Base-by-base conservation (phyloP, 2,113 vertebrate genomes). In the Nycticebus coucang region DNA sequence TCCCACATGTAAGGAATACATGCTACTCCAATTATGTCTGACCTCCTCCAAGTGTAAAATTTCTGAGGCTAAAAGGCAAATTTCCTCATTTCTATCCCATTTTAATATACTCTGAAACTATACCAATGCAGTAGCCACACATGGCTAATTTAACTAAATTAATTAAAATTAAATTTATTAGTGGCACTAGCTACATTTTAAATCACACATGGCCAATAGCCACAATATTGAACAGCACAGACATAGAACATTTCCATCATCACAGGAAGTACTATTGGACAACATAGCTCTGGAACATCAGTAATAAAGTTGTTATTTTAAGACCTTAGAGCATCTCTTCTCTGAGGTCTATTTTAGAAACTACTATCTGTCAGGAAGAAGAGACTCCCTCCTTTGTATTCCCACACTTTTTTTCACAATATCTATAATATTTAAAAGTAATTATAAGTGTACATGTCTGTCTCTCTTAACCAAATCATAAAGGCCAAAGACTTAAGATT, bases 1-100 rank as follows among this genome's bases (percentile, higher is more conserved):
- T 45, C 28, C 50, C 78, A 53, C 77, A 66, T 30, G 69, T 0
- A 62, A 62, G 24, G 26, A n/a, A 94, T 21, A 89, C 4, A 41
- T 14, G 0, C 71, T 78, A 89, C 7, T 72, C 37, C n/a, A 92
- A 22, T 60, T 66, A 81, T 74, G 37, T 74, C 41, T 62, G 89
- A 87, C 30, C 26, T 57, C 57, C 57, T 86, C 37, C 69, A 79
- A 89, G 87, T 30, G 60, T 78, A 82, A 75, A 91, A 55, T 86
- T 92, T 89, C 77, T 89, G 15, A 19, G 28, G 59, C 45, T 94
- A 1, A 71, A 92, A 81, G 7, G 69, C 21, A 94, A 94, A 83
- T 83, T 90, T 79, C 59, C 21, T 87, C 81, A 83, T 82, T 91
- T 79, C 26, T n/a, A 81, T 69, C 69, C 87, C 35, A 93, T 86